These are phyloP conservation scores for Prosopocoilus inquinatus DNA, from an alignment of 2,888 invertebrate species.

Conservation along the genomic window DNA sequence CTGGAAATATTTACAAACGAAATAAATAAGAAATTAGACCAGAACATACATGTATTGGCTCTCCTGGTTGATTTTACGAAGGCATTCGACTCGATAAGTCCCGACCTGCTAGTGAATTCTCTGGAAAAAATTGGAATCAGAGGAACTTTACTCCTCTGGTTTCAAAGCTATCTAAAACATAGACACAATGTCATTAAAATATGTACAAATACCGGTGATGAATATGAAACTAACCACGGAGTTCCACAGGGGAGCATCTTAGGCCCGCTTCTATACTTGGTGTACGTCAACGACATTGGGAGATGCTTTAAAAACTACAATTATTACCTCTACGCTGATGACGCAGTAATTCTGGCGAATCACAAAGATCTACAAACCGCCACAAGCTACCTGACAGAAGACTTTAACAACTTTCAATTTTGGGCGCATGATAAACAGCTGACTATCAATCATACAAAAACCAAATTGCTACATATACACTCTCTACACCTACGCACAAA, in stretches of 20 bases:
- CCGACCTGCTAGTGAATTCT: background rate
- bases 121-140: background rate
- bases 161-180: background rate
- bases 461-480: too few species aligned
- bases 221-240: background rate
- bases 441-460: too few species aligned
- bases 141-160: background rate
- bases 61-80: background rate
- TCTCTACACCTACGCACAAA: too few species aligned
- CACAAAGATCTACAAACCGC: background rate
- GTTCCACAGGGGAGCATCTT: background rate
- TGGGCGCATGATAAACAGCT: too few species aligned
- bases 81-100: background rate
- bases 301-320: too few species aligned
- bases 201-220: background rate
- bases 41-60: background rate
- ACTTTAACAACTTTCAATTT: too few species aligned
- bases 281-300: background rate
- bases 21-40: background rate
- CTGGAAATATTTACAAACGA: background rate
- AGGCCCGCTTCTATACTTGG: background rate
- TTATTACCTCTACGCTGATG: too few species aligned
- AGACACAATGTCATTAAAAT: background rate
- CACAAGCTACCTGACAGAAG: too few species aligned
- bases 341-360: background rate